phyloP scores from a whole-genome alignment of 2,888 invertebrate genomes.

The Drosophila mimica region DNA sequence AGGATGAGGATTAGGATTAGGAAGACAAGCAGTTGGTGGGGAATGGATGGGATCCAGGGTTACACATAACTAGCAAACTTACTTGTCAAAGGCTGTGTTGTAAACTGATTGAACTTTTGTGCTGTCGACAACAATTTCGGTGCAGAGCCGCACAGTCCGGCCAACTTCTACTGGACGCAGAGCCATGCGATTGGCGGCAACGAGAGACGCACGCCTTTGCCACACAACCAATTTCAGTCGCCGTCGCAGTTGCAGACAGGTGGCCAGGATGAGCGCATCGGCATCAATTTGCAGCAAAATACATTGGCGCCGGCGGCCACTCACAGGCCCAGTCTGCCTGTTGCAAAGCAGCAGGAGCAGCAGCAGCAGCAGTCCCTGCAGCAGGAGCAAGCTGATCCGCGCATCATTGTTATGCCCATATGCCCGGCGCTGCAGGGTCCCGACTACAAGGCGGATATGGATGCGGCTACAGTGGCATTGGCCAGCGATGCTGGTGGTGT shows the following conservation, averaged over 20 bases:
- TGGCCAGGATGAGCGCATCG: slow-evolving; percentile 81
- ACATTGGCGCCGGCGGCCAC: slow-evolving; percentile 86
- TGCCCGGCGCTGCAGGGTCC: slow-evolving; percentile 83
- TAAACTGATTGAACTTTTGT: slow-evolving; percentile 67
- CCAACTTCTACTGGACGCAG: slow-evolving; percentile 90
- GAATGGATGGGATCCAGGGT: background rate
- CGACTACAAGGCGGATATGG: slow-evolving; percentile 82
- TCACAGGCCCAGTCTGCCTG: slow-evolving; percentile 86
- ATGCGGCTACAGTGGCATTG: slow-evolving; percentile 79
- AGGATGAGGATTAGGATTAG: background rate
- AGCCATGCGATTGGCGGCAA: slow-evolving; percentile 90
- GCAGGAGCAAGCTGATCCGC: slow-evolving; percentile 74
- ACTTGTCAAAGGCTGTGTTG: slow-evolving; percentile 49
- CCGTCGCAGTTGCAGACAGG: slow-evolving; percentile 71
- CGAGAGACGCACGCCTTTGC: slow-evolving; percentile 86
- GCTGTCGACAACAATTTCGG: slow-evolving; percentile 31
- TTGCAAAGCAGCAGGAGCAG: slow-evolving; percentile 73
- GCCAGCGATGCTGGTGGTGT: slow-evolving; percentile 72
- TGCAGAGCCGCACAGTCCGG: slow-evolving; percentile 82
- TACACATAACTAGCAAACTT: slow-evolving; percentile 10
- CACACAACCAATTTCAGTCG: slow-evolving; percentile 80
- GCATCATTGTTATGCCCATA: slow-evolving; percentile 83
- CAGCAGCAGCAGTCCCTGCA: slow-evolving; percentile 20
- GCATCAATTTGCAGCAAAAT: slow-evolving; percentile 87
- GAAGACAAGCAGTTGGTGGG: background rate